Evolutionary conservation across 2,888 invertebrate species (phyloP).

Genomic region (Spodoptera picta): DNA sequence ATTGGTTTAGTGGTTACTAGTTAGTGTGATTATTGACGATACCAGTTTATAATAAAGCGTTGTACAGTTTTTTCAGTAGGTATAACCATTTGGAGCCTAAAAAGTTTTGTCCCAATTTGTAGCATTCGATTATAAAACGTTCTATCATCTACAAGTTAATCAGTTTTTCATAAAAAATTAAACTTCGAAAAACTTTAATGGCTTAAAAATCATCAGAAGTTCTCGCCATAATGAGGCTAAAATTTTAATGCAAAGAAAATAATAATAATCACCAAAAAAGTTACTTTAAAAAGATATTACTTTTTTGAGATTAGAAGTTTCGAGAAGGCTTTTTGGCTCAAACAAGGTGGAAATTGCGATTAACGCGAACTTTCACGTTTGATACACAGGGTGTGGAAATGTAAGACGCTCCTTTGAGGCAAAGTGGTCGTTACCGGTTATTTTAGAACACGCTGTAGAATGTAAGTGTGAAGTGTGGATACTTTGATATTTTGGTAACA

Average conservation of each 20-base stretch:
- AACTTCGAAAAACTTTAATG: not conserved
- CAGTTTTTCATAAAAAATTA: too few species aligned
- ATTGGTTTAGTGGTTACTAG: too few species aligned
- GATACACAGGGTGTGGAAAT: constrained; percentile 52
- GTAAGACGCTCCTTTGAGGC: constrained; percentile 63
- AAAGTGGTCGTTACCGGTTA: constrained; percentile 71
- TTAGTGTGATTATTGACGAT: too few species aligned
- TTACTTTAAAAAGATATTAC: constrained; percentile 16
- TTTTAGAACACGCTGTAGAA: constrained; percentile 57
- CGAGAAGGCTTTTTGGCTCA: constrained; percentile 19
- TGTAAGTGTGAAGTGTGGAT: constrained; percentile 19
- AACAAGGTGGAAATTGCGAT: constrained; percentile 54
- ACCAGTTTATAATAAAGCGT: too few species aligned
- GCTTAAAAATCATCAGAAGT: not conserved
- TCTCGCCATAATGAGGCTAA: not conserved
- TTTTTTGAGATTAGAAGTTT: constrained; percentile 34
- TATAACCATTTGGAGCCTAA: too few species aligned
- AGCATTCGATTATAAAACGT: too few species aligned
- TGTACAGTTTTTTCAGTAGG: too few species aligned
- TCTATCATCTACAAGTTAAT: too few species aligned
- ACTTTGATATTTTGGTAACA: constrained; percentile 42
- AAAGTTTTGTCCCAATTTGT: too few species aligned
- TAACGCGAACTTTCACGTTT: constrained; percentile 39
- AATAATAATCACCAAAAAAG: not conserved
- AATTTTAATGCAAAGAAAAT: constrained; percentile 1